phyloP scores from a whole-genome alignment of 2,888 invertebrate species.

The Drosophila bunnanda region DNA sequence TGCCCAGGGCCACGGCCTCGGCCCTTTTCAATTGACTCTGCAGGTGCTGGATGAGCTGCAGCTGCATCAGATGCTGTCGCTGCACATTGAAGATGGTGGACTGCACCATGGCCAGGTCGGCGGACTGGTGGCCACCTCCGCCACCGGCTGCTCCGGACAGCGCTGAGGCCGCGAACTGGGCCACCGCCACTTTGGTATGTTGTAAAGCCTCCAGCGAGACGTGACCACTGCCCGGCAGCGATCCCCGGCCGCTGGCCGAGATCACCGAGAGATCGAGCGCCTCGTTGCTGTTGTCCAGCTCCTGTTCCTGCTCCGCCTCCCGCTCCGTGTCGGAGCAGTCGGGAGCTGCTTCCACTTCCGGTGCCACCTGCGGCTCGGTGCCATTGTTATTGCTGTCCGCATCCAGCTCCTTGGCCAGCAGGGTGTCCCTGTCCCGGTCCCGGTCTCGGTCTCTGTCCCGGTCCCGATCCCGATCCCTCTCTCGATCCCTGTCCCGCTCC shows the following conservation, averaged over 20 bases:
- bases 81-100: slow-evolving; percentile 96
- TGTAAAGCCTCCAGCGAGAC: slow-evolving; percentile 96
- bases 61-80: slow-evolving; percentile 97
- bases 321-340: slow-evolving; percentile 30
- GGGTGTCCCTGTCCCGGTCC: slow-evolving; percentile 52
- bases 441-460: slow-evolving; percentile 30
- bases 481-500: slow-evolving; percentile 34
- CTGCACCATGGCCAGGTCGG: slow-evolving; percentile 94
- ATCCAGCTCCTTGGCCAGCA: slow-evolving; percentile 81
- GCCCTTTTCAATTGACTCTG: slow-evolving; percentile 91
- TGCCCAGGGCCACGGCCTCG: slow-evolving; percentile 59
- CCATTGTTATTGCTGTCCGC: slow-evolving; percentile 83
- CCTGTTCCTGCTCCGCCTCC: slow-evolving; percentile 27
- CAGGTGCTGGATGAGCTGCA: slow-evolving; percentile 96
- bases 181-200: slow-evolving; percentile 91
- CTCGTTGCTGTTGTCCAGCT: slow-evolving; percentile 74
- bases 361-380: slow-evolving; percentile 44
- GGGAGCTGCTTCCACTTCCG: slow-evolving; percentile 35
- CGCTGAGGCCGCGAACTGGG: slow-evolving; percentile 96
- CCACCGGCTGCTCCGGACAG: slow-evolving; percentile 82
- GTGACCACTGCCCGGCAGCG: slow-evolving; percentile 86
- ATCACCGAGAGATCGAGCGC: slow-evolving; percentile 83
- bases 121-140: slow-evolving; percentile 85
- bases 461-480: slow-evolving; percentile 43
- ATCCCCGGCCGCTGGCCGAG: slow-evolving; percentile 61